Base-by-base conservation (phyloP, 64 coral and sea anemone species). In the Montipora cactus region DNA sequence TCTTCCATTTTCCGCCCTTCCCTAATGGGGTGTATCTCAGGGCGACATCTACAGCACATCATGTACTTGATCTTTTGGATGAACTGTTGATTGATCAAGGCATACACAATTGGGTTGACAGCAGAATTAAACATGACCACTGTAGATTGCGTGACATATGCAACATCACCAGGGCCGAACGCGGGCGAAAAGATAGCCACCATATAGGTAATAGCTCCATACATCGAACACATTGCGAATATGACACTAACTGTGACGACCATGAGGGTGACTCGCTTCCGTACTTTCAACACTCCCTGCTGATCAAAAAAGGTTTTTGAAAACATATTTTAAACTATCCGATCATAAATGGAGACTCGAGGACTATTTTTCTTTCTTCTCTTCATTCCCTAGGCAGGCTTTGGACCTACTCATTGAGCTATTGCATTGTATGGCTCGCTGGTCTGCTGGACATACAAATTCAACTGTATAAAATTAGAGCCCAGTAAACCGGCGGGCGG, bases 91-190 rank as follows among this genome's bases (percentile, higher is more conserved):
- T 84, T 84, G 5, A 84, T 14, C 55, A 68, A 67, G 19, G 81
- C 81, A 11, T 84, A 84, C 10, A 84, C 81, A 18, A 84, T 46
- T 3, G 81, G 81, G 18, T 84, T 84, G 3, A 68, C 21, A 16
- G 59, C 81, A 19, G 81, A 84, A 67, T 84, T 84, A 8, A 84
- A 47, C 37, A 84, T 13, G 21, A 46, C 22, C 58, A 84, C 66
- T 59, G 21, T 45, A 15, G 25, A 46, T 15, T 37, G 3, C 12
- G 74, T 47, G 13, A 15, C 74, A 76, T 76, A 76, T 8, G 74
- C 28, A 14, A 76, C 3, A 14, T 46, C 25, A 45, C 28, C 28
- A 76, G 23, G 1, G 21, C n/a, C 16, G 70, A 23, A 21, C 9
- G 10, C 44, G 13, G 37, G 25, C 4, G 74, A 37, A 76, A 76